Evolutionary conservation across 2,113 vertebrate species (phyloP), one percentile per base, ranked within the genome.

Genomic region (Sinosuthora webbiana): DNA sequence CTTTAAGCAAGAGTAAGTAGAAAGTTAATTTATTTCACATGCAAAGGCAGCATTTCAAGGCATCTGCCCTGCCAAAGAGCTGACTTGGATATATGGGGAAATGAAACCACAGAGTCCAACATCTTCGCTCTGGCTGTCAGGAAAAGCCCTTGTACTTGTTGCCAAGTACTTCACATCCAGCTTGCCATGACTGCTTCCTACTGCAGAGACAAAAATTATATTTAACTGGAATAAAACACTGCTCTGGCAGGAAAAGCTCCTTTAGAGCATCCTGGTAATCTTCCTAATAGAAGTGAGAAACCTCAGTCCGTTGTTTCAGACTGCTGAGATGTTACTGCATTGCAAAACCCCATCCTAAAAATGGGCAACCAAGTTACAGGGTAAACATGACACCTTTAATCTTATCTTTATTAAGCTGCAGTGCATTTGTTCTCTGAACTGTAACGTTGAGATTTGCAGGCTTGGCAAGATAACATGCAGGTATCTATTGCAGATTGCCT

Each of bases 11-110:
- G 27, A 74, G 47, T 31, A 73, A 95, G 82, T 69, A 55, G 82
- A 30, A 95, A 63, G 68, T 74, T 45, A 60, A 70, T 89, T 83
- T 77, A 57, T 92, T 93, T 88, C 2, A 1, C 39, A 13, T 78
- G 52, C 73, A 70, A 90, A 96, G 96, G 50, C 86, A 92, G 91
- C 91, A 60, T 92, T 95, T 90, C 71, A 63, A 74, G 85, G 82
- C 77, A 45, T 30, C 63, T 83, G 0, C 14, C 14, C 56, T 85
- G 84, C 82, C 71, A 80, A 63, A 69, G 75, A 77, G 45, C 75
- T 44, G 59, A 22, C 70, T 76, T 62, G 77, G 57, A 55, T 87
- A 22, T n/a, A 8, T 4, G 50, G 71, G 64, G 92, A 88, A 86
- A 20, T 47, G 68, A 92, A 94, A 83, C 80, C 85, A 91, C 79